Evolutionary conservation across 2,113 vertebrate species (phyloP), one percentile per base, ranked within the genome.

Genomic region (Epinephelus cyanopodus): DNA sequence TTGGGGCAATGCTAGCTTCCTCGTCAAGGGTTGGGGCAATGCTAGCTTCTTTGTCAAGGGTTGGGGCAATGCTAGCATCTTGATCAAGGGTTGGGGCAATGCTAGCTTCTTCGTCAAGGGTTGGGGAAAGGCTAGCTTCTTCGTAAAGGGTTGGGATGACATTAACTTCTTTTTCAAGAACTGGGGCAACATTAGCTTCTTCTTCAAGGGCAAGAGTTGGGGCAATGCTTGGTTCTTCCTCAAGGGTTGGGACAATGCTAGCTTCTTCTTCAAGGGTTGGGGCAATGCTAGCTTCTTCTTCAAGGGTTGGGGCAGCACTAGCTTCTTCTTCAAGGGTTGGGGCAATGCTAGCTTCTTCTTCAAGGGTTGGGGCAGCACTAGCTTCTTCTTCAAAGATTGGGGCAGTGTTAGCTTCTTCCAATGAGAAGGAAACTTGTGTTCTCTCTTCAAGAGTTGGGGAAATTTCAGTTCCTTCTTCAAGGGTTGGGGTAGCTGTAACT

Each of bases 391-490:
- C 52, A 54, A 61, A 3, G 27, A 1, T 76, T 60, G 69, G 64
- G 10, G 54, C 2, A 63, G 45, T 3, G 4, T 11, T 14, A 33
- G 21, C 56, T 23, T 80, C 18, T 72, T 63, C 77, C 3, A 18
- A 7, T 27, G 62, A 63, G 52, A 82, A 14, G 0, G 58, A 84
- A 53, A 53, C 54, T 10, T 74, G 27, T 21, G 18, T 29, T 45
- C 68, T n/a, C 21, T 77, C 66, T 58, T 77, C 48, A 70, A 63
- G 1, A 4, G 18, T 66, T 71, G 5, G 27, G n/a, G 11, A n/a
- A 67, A 66, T 19, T 23, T 50, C 74, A 18, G 45, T 18, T 47
- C 79, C 63, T 3, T 82, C 71, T 47, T 74, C 69, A 37, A 52
- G 4, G 1, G 66, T 21, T 53, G 5, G 71, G 53, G 29, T 62